phyloP scores from a whole-genome alignment of 2,797 vertebrate species.

The Peromyscus aztecus region DNA sequence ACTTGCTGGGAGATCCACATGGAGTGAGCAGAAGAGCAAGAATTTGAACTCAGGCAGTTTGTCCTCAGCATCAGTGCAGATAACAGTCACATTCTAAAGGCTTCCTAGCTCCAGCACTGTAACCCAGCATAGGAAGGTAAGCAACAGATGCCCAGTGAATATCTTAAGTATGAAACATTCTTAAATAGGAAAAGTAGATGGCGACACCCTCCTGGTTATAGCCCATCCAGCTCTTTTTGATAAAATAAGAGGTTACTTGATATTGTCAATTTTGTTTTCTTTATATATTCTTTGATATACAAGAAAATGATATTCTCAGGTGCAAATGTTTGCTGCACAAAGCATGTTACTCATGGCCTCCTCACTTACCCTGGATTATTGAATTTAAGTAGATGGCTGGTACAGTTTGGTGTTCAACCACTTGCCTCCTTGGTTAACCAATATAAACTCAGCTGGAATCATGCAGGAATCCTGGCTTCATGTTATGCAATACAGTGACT shows the following conservation, averaged over 20 bases:
- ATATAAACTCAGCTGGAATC: conserved; percentile 29
- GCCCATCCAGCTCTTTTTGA: background rate
- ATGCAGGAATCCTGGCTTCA: background rate
- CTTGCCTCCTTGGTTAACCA: conserved; percentile 7
- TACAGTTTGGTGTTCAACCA: background rate
- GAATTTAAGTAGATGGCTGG: conserved; percentile 1
- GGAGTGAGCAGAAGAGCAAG: background rate
- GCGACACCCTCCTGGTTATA: background rate
- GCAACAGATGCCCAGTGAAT: background rate
- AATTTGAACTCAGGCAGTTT: background rate
- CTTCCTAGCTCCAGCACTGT: background rate
- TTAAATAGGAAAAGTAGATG: background rate
- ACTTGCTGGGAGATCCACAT: background rate
- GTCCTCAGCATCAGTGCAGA: background rate
- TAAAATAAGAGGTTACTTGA: background rate
- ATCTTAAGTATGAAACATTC: background rate
- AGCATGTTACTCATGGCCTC: background rate
- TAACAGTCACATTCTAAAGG: background rate
- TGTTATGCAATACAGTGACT: background rate
- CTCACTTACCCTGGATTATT: background rate
- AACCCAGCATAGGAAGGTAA: background rate
- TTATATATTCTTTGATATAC: background rate
- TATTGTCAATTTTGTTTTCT: background rate
- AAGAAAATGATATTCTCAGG: background rate
- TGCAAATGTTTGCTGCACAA: background rate